These are phyloP conservation scores for Invenusta paracnida DNA, from an alignment of 2,888 invertebrate species.

Conservation along the genomic window DNA sequence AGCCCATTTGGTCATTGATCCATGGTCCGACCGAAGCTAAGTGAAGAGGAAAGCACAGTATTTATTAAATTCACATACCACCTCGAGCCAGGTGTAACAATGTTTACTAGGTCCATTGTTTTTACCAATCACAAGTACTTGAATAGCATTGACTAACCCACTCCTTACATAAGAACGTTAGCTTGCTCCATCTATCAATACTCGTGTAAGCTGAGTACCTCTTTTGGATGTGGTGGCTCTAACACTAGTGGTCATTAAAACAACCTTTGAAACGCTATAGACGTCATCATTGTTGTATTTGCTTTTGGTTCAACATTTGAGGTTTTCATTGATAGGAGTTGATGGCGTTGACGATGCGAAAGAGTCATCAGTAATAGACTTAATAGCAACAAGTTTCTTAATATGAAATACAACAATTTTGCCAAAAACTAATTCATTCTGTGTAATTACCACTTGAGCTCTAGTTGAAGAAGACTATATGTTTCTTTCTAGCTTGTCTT, in stretches of 20 bases:
- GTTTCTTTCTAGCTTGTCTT: too few relatives aligned
- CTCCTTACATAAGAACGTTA: not conserved
- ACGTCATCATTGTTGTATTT: not conserved
- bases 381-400: not conserved
- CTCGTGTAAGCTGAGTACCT: not conserved
- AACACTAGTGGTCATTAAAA: not conserved
- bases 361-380: not conserved
- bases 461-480: too few relatives aligned
- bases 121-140: not conserved
- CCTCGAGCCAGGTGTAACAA: not conserved
- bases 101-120: not conserved
- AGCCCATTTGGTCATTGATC: not conserved
- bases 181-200: slow-evolving; percentile 16
- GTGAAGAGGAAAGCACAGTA: not conserved
- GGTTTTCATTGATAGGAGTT: not conserved
- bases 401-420: not conserved
- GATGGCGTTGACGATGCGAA: not conserved
- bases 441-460: not conserved
- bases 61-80: not conserved
- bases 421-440: not conserved
- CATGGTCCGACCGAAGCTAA: not conserved
- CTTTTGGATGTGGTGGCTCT: not conserved
- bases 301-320: not conserved
- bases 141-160: not conserved
- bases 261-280: not conserved